These are phyloP conservation scores for Melanostigma gelatinosum DNA, from an alignment of 2,113 vertebrate species.

Conservation along the genomic window DNA sequence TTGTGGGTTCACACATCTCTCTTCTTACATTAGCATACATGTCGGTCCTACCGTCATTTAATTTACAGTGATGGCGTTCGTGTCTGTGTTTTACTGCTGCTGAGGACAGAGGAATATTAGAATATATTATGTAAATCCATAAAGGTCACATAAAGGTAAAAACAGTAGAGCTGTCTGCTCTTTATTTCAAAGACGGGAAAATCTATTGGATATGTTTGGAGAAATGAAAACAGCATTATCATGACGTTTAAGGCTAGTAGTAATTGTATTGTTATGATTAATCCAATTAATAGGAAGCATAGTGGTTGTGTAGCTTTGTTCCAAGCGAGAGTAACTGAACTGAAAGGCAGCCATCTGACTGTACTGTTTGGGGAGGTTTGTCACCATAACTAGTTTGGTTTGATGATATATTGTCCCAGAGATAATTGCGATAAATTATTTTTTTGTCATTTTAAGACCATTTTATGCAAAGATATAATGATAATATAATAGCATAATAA, in stretches of 20 bases:
- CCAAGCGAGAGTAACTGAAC: not conserved
- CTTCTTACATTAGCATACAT: not conserved
- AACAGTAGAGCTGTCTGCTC: not conserved
- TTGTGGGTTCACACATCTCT: not conserved
- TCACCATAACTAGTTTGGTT: too few relatives aligned
- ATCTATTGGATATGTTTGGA: not conserved
- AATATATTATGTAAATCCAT: constrained; percentile 3
- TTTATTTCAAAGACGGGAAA: not conserved
- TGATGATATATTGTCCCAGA: too few relatives aligned
- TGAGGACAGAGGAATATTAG: not conserved
- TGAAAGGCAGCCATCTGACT: not conserved
- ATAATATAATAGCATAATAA: not conserved
- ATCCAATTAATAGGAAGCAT: not conserved
- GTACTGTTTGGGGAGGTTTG: too few relatives aligned
- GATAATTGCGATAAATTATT: not conserved
- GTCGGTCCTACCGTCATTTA: not conserved
- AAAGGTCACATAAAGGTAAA: not conserved
- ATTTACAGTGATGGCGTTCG: not conserved
- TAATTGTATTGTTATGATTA: not conserved
- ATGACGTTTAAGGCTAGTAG: not conserved
- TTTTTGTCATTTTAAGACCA: not conserved
- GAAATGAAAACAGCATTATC: not conserved
- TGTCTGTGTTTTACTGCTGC: constrained; percentile 2
- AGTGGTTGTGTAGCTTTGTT: not conserved
- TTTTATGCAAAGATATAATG: not conserved